Conservation (phyloP, 2,113 vertebrate genomes). For the Theristicus caerulescens region DNA sequence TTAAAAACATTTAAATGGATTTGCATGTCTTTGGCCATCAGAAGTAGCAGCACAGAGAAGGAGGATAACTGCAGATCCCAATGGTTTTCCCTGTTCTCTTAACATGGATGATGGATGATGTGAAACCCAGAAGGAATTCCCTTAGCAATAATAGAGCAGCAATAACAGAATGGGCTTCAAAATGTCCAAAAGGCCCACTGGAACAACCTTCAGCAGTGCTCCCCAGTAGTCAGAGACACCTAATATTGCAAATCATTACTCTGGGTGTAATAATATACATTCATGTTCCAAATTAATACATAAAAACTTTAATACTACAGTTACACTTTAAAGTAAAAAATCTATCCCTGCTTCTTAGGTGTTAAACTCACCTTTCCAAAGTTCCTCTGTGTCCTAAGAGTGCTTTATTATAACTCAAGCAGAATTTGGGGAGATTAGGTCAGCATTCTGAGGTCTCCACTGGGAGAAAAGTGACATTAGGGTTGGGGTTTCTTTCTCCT, state of each 20-base stretch:
- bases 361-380: not conserved
- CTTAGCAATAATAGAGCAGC: not conserved
- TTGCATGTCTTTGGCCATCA: not conserved
- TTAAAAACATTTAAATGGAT: not conserved
- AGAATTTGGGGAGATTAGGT: not conserved
- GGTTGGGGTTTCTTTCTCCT: not conserved
- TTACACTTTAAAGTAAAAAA: not conserved
- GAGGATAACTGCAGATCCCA: not conserved
- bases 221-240: not conserved
- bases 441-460: not conserved
- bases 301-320: not conserved
- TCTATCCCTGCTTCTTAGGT: not conserved
- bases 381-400: not conserved
- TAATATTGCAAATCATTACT: not conserved
- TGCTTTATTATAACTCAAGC: not conserved
- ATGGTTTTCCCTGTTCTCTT: not conserved
- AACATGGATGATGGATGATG: not conserved
- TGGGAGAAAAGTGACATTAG: not conserved
- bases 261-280: not conserved
- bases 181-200: not conserved
- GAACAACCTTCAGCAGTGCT: not conserved
- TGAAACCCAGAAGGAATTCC: not conserved
- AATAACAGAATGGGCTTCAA: not conserved
- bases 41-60: not conserved
- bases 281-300: not conserved